Base-by-base conservation (phyloP, 2,888 invertebrate genomes). In the Druceiella hillmani region DNA sequence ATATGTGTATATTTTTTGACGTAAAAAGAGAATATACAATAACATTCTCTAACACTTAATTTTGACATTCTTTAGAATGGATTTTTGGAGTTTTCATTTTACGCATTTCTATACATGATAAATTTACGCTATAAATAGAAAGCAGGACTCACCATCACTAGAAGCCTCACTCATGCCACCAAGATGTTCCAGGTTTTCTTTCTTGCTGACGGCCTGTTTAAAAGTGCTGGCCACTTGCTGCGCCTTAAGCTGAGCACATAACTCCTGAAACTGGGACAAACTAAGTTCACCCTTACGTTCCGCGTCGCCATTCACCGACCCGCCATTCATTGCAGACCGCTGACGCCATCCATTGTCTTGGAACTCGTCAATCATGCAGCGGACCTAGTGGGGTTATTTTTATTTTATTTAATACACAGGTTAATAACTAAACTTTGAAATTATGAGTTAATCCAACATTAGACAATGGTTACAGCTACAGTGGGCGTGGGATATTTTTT, bases 101-200 rank as follows among this genome's bases (percentile, higher is more conserved):
- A n/a, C n/a, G n/a, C n/a, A n/a, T n/a, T n/a, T n/a, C n/a, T n/a
- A n/a, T n/a, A n/a, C n/a, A n/a, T n/a, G n/a, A n/a, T n/a, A n/a
- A n/a, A n/a, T n/a, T n/a, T n/a, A n/a, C n/a, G n/a, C n/a, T n/a
- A n/a, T 20, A 20, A 20, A 20, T 7, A 20, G n/a, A 7, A 11
- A 9, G 4, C 17, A 13, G 10, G 13, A 39, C 52, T 54, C 46
- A 56, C 93, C 93, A 64, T 90, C 93, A 52, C 91, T 91, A 13
- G 93, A 93, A 4, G 91, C 91, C 56, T 90, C 86, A 9, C 94
- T 92, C 75, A 91, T 92, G 11, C 95, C 95, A 10, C 92, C 92
- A 40, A 91, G 68, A 12, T 90, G 91, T 62, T 94, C 89, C 43
- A 97, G 74, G 56, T 93, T 94, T 60, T 90, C 90, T 58, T 89